Conservation (phyloP, 2,888 invertebrate genomes). For the Pristionchus fissidentatus region DNA sequence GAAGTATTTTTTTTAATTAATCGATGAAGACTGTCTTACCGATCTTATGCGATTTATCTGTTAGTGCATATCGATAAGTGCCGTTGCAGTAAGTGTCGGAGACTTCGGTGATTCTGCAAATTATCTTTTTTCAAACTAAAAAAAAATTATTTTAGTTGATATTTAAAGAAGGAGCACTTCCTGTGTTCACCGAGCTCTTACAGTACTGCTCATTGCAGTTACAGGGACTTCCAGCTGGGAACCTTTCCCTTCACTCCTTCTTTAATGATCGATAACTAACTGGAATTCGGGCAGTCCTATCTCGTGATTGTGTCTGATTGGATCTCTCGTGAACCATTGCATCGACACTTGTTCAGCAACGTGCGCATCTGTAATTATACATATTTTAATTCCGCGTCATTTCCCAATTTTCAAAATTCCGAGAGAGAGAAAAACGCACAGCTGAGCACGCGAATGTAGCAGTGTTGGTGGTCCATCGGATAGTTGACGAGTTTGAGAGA, state of each 20-base stretch:
- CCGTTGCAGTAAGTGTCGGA: conserved; percentile 65
- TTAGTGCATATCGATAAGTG: conserved; percentile 71
- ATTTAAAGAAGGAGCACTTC: not conserved
- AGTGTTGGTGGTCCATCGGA: conserved; percentile 73
- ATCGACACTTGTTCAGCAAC: conserved; percentile 73
- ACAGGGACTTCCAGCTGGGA: too few species aligned
- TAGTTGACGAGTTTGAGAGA: conserved; percentile 57
- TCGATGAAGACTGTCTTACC: conserved; percentile 52
- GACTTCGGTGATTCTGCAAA: conserved; percentile 58
- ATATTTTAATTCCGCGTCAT: not conserved
- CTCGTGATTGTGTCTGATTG: conserved; percentile 72
- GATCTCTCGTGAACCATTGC: conserved; percentile 69
- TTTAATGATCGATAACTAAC: not conserved
- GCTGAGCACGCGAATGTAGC: conserved; percentile 68
- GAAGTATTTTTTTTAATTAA: not conserved
- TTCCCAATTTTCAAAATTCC: not conserved
- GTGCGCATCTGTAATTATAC: conserved; percentile 66
- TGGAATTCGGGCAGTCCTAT: conserved; percentile 72
- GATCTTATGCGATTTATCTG: conserved; percentile 63
- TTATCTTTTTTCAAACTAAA: not conserved
- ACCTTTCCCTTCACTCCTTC: not conserved
- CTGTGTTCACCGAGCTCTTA: too few species aligned
- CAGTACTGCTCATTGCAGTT: too few species aligned
- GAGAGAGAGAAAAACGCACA: conserved; percentile 56
- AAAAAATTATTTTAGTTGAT: not conserved